Base-by-base conservation (phyloP, 2,797 vertebrate species). In the Rallus crepitans region DNA sequence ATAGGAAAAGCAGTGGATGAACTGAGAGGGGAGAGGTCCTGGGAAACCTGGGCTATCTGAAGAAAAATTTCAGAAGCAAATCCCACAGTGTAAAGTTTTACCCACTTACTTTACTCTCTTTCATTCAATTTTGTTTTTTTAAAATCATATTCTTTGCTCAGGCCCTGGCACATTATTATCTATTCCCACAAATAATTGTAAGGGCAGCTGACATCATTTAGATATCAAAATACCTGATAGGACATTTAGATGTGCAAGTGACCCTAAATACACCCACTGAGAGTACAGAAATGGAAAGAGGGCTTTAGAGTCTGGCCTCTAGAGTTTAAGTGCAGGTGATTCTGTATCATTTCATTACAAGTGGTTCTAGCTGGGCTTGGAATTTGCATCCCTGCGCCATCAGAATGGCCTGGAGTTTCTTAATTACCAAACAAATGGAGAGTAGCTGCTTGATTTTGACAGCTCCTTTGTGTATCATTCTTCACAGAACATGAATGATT, bases 361-460 rank as follows among this genome's bases (percentile, higher is more conserved):
- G 73, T 90, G 87, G 86, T 94, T 97, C 94, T 95, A 94, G 87
- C 66, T 65, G 57, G 97, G 91, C 80, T 85, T 82, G 68, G 92
- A 97, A 97, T 97, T 97, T 98, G 95, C 25, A 93, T 98, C 77
- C 48, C 42, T 21, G 83, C 23, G 60, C 96, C 95, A 97, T 95
- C 92, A 90, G 82, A 95, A 93, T 93, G 96, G 97, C 96, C 96
- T 95, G 77, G 93, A 97, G 94, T 98, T 96, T 97, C 98, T 98
- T 98, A 98, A 98, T 98, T 98, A 98, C 96, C 94, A 97, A 98
- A 97, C 95, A 98, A 98, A 98, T 98, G 97, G 97, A 97, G 97
- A 98, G 97, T 97, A 95, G 94, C 93, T 97, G 95, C 96, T 96
- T 94, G 82, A 86, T 97, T 93, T 95, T 97, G 97, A 98, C 97